Percentiles rank a stretch among this genome's conserved stretches.
Conservation (phyloP, 1,140 invertebrate genomes). For the Elysia chlorotica region DNA sequence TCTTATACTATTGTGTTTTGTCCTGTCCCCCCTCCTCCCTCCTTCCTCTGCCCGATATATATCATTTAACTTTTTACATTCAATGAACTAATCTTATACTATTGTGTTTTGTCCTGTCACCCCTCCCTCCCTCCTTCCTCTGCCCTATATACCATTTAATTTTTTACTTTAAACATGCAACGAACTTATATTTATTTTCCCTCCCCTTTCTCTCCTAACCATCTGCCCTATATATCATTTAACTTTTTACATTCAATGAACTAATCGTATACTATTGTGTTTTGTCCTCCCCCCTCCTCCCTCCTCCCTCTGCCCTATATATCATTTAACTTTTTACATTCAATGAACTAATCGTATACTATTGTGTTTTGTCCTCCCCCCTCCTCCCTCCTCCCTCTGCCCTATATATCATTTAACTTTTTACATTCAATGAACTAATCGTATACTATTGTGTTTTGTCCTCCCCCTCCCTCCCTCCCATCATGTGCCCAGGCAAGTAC, state of each 20-base stretch:
- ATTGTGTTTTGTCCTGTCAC: background rate
- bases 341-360: background rate
- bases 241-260: too few species aligned
- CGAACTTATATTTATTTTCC: background rate
- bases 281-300: background rate
- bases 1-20: background rate
- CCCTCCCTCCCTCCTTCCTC: too few species aligned
- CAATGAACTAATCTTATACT: background rate
- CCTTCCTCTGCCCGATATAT: too few species aligned
- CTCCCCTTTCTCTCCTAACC: background rate
- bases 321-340: background rate
- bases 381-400: background rate
- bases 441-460: background rate
- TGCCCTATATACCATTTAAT: too few species aligned
- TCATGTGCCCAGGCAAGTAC: slow-evolving; percentile 69
- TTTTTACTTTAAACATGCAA: too few species aligned
- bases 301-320: background rate
- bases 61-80: too few species aligned
- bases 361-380: background rate
- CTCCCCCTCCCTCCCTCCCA: background rate
- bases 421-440: background rate
- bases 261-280: too few species aligned
- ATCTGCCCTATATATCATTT: too few species aligned
- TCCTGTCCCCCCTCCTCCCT: background rate
- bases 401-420: background rate